A percentile compares a stretch with the other conserved stretches of the same genome.
These are phyloP conservation scores for Oreocharis arfaki DNA, from an alignment of 2,113 vertebrate species.

Conservation along the genomic window DNA sequence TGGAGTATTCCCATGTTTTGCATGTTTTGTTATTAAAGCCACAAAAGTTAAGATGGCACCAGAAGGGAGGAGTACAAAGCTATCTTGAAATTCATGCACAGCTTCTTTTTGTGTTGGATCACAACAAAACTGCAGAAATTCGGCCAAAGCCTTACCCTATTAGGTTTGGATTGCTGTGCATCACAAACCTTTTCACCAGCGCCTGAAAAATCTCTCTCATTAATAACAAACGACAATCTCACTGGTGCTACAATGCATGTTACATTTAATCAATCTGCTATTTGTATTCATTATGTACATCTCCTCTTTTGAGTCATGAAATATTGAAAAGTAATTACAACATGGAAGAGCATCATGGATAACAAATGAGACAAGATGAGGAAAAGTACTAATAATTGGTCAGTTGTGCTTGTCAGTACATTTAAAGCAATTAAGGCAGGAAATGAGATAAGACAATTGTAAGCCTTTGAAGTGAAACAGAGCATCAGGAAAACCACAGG, in stretches of 20 bases:
- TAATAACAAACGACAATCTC: slow-evolving; percentile 60
- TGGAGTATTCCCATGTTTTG: background rate
- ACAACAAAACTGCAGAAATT: slow-evolving; percentile 51
- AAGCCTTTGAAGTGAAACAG: slow-evolving; percentile 19
- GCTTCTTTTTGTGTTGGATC: slow-evolving; percentile 21
- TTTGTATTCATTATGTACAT: slow-evolving; percentile 72
- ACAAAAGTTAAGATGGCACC: background rate
- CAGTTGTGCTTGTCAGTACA: slow-evolving; percentile 68
- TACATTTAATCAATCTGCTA: slow-evolving; percentile 67
- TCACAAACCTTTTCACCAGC: slow-evolving; percentile 53
- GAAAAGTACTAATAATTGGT: slow-evolving; percentile 68
- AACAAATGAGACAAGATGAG: slow-evolving; percentile 65
- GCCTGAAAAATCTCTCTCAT: slow-evolving; percentile 66
- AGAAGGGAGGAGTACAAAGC: background rate
- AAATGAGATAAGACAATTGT: slow-evolving; percentile 43
- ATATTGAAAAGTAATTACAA: slow-evolving; percentile 71
- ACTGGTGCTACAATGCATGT: slow-evolving; percentile 34
- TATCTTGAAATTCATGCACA: background rate
- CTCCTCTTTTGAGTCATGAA: slow-evolving; percentile 72
- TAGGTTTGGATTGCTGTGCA: slow-evolving; percentile 39
- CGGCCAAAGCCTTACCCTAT: background rate
- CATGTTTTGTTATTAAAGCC: background rate
- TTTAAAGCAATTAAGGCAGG: slow-evolving; percentile 63
- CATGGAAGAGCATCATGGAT: slow-evolving; percentile 51
- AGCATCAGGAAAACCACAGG: background rate